Base-by-base conservation (phyloP, 2,113 vertebrate genomes). In the Litocranius walleri region DNA sequence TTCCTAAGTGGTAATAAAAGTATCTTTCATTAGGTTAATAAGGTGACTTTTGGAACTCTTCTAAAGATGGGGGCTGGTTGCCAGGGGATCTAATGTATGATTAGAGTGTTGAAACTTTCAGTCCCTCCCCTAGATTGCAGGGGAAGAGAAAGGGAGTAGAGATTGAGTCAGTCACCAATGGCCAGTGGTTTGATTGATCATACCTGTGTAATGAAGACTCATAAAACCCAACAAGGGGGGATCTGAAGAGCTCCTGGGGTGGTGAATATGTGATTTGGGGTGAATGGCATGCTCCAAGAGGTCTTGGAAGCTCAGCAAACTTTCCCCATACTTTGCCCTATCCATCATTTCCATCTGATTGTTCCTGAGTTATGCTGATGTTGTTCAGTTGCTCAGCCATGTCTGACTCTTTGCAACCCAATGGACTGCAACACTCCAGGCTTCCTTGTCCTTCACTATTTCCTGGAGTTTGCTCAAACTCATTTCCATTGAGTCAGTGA, bases 71-170 rank as follows among this genome's bases (percentile, higher is more conserved):
- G 57, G 52, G 15, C 54, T 59, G 30, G 40, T 77, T 86, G 36
- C 36, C 82, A 61, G 52, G 40, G 11, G 4, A 77, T 21, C 3
- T 12, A n/a, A 74, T 17, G 8, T 36, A 4, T 74, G 43, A 59
- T 84, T 59, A n/a, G 77, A 82, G 25, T 15, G 16, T 40, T 67
- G 57, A 50, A 87, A 80, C 29, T 54, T 86, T 43, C 8, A 48
- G 9, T 84, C 4, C 16, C 19, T 52, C 27, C 8, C 43, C 17
- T 5, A 0, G 3, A 61, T 14, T 19, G 36, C 62, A 30, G 7
- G 29, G 62, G 3, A 90, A 9, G 43, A 27, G 25, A 62, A 43
- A 77, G 3, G 13, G 45, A 10, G 10, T 61, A 7, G 17, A 84
- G 43, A 90, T 4, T 50, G 67, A 90, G 43, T 90, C 30, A 50